Conservation (phyloP, 2,888 invertebrate genomes). For the Eutolmus rufibarbis region DNA sequence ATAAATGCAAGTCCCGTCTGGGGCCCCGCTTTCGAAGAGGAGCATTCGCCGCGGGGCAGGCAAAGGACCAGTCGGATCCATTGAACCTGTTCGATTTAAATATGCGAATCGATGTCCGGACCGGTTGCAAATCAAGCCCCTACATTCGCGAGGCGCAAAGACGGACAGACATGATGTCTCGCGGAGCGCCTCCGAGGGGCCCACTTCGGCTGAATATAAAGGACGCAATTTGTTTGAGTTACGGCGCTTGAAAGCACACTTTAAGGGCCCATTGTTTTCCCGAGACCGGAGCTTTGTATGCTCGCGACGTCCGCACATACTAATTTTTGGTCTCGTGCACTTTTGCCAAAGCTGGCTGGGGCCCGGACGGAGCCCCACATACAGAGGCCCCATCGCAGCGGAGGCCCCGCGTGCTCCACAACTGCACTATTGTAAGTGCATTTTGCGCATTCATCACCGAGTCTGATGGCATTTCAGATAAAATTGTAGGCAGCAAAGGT, state of each 20-base stretch:
- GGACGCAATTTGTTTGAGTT: conserved; percentile 63
- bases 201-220: conserved; percentile 46
- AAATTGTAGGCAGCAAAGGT: conserved; percentile 39
- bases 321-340: conserved; percentile 48
- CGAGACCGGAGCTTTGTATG: conserved; percentile 3
- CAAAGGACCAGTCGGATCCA: not conserved
- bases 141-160: not conserved
- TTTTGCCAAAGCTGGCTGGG: conserved; percentile 1
- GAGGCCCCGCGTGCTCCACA: not conserved
- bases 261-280: conserved; percentile 63
- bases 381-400: not conserved
- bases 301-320: conserved; percentile 49
- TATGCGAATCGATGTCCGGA: conserved; percentile 11
- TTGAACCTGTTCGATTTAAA: conserved; percentile 34
- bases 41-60: not conserved
- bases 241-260: conserved; percentile 64
- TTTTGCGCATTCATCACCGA: conserved; percentile 10
- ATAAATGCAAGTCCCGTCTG: conserved; percentile 37
- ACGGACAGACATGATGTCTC: conserved; percentile 46
- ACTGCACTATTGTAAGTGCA: not conserved
- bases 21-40: conserved; percentile 22
- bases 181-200: conserved; percentile 43
- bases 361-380: not conserved
- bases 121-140: not conserved
- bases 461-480: conserved; percentile 34